Percentiles rank a stretch among this genome's conserved stretches.
These are phyloP conservation scores for Bolinopsis microptera DNA, from an alignment of 37 sponge, comb jelly and placozoan genomes.

Conservation along the genomic window DNA sequence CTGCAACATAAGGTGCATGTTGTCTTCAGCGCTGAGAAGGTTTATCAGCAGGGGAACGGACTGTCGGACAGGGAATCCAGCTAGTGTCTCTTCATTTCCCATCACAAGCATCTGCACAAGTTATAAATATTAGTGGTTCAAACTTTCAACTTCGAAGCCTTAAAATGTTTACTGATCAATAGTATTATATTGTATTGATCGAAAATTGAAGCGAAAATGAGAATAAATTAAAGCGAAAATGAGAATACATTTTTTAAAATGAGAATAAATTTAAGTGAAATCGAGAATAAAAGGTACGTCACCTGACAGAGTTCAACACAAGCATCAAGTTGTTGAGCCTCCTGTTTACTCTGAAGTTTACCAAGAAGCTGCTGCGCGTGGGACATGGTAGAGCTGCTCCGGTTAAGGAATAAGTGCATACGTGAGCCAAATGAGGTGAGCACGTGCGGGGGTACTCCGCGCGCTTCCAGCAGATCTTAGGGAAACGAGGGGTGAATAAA, in stretches of 20 bases:
- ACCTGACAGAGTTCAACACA: slow-evolving; percentile 84
- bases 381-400: slow-evolving; percentile 35
- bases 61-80: slow-evolving; percentile 90
- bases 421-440: slow-evolving; percentile 73
- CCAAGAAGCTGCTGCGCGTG: slow-evolving; percentile 77
- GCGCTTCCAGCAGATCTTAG: slow-evolving; percentile 81
- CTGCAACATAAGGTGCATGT: slow-evolving; percentile 56
- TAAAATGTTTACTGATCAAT: too few species aligned
- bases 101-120: slow-evolving; percentile 83
- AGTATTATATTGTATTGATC: too few species aligned
- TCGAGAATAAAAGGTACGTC: too few species aligned
- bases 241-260: too few species aligned
- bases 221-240: too few species aligned
- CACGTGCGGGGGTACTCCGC: slow-evolving; percentile 78
- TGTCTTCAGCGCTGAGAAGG: slow-evolving; percentile 38
- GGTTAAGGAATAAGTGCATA: slow-evolving; percentile 60
- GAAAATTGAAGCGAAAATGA: too few species aligned
- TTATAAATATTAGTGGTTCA: too few species aligned
- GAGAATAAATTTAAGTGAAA: too few species aligned
- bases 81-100: slow-evolving; percentile 95
- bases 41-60: slow-evolving; percentile 88
- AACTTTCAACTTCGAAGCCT: too few species aligned
- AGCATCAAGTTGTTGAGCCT: slow-evolving; percentile 82
- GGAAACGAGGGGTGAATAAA: background rate
- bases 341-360: slow-evolving; percentile 77